Conservation (phyloP, 2,888 invertebrate genomes). For the Notocelia uddmanniana region DNA sequence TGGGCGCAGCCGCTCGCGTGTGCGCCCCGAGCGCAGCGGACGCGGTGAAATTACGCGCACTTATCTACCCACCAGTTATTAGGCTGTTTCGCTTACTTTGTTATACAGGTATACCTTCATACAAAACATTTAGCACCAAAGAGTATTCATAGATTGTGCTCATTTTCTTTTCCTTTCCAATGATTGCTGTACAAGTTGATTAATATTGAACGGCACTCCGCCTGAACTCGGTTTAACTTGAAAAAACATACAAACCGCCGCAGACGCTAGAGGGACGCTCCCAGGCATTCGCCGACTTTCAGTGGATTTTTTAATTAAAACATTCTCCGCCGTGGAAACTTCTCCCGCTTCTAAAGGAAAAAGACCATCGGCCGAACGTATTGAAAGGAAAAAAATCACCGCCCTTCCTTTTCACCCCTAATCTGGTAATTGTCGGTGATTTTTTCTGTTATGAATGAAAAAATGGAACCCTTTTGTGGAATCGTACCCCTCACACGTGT, state of each 20-base stretch:
- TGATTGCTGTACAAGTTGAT: slow-evolving; percentile 49
- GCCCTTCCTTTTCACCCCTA: slow-evolving; percentile 73
- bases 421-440: slow-evolving; percentile 79
- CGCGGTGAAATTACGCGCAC: slow-evolving; percentile 79
- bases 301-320: slow-evolving; percentile 72
- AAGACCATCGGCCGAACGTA: slow-evolving; percentile 64
- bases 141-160: not conserved
- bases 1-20: slow-evolving; percentile 75
- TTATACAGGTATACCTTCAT: slow-evolving; percentile 54
- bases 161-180: not conserved
- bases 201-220: slow-evolving; percentile 54
- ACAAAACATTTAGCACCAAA: slow-evolving; percentile 9
- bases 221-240: slow-evolving; percentile 55
- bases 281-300: slow-evolving; percentile 53
- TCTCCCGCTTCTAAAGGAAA: slow-evolving; percentile 57
- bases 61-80: slow-evolving; percentile 72
- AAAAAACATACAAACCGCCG: slow-evolving; percentile 59
- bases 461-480: slow-evolving; percentile 74
- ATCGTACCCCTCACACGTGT: slow-evolving; percentile 79
- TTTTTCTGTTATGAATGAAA: slow-evolving; percentile 69
- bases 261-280: slow-evolving; percentile 55
- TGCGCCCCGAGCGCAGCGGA: slow-evolving; percentile 74
- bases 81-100: slow-evolving; percentile 68
- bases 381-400: slow-evolving; percentile 65
- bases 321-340: slow-evolving; percentile 64